Evolutionary conservation across 1,140 invertebrate genomes (phyloP), one percentile per base, ranked within the genome.

Genomic region (Sycophaga agraensis): DNA sequence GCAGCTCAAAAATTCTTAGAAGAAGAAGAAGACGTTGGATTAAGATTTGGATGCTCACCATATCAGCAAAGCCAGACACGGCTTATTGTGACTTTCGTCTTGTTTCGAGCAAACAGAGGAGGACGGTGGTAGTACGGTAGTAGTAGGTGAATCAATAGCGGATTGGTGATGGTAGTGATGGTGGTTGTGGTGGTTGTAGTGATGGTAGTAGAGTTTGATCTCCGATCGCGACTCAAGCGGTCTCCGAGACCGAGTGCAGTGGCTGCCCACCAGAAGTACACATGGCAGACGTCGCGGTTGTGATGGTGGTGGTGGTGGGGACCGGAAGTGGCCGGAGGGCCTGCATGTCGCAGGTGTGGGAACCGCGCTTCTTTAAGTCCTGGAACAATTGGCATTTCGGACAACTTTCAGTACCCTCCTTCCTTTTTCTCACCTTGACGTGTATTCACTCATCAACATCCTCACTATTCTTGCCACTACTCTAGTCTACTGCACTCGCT

Each of bases 311-410:
- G 69, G 70, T 75, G 46, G 67, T 74, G 59, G 77, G 75, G 63
- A 76, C 75, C 74, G 79, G 74, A 78, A 81, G 78, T 74, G 79
- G 76, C 74, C 76, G 76, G 69, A 81, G 73, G 71, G 75, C 77
- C 77, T 81, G 79, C 79, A 81, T 81, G 75, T 81, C 79, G 73
- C 75, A 80, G 71, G 74, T 75, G 73, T 81, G 79, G 70, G 78
- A 81, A 77, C 76, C 74, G 75, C 79, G 79, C 76, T 81, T 80
- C 78, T 78, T 81, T 75, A 80, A 72, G 65, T 81, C 79, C 79
- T 81, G 77, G 70, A 80, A 81, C 79, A 81, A 80, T 73, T 78
- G 63, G 68, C 68, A 79, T 79, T 79, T 75, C 73, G 74, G 64
- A 77, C 50, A 77, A 71, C 63, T 78, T 74, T 76, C 71, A 80